Evolutionary conservation across 2,113 vertebrate species (phyloP).

Genomic region (Alexandromys fortis): DNA sequence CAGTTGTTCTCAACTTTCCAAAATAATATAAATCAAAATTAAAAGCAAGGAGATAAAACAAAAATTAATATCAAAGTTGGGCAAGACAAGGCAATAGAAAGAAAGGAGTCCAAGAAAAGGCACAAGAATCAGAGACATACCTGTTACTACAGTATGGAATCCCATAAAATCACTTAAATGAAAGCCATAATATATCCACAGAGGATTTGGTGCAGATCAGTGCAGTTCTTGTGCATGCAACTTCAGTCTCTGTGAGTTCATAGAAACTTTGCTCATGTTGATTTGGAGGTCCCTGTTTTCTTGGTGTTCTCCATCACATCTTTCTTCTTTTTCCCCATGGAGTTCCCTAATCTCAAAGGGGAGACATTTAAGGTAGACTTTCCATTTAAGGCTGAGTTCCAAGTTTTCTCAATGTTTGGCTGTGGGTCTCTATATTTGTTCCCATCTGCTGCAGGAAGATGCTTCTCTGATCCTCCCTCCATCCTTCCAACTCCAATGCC

Average conservation of each 20-base stretch:
- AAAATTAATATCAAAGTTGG: background rate
- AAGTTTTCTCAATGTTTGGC: background rate
- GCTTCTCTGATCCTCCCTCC: background rate
- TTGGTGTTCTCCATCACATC: background rate
- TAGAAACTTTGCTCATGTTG: background rate
- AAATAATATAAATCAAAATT: background rate
- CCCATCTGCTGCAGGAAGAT: background rate
- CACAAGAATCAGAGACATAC: background rate
- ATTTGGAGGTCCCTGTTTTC: background rate
- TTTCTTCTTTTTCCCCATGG: background rate
- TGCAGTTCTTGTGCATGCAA: background rate
- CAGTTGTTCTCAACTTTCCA: background rate
- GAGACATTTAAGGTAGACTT: background rate
- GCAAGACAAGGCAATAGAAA: background rate
- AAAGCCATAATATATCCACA: background rate
- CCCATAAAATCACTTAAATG: background rate
- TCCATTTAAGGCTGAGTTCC: background rate
- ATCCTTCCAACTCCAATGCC: background rate
- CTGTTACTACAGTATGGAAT: background rate
- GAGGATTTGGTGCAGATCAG: background rate
- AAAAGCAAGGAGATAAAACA: background rate
- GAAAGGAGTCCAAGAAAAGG: background rate
- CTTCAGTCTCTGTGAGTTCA: background rate
- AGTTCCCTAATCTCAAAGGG: background rate
- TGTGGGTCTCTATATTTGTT: background rate